Evolutionary conservation across 2,113 vertebrate species (phyloP).

Genomic region (Mobula birostris): DNA sequence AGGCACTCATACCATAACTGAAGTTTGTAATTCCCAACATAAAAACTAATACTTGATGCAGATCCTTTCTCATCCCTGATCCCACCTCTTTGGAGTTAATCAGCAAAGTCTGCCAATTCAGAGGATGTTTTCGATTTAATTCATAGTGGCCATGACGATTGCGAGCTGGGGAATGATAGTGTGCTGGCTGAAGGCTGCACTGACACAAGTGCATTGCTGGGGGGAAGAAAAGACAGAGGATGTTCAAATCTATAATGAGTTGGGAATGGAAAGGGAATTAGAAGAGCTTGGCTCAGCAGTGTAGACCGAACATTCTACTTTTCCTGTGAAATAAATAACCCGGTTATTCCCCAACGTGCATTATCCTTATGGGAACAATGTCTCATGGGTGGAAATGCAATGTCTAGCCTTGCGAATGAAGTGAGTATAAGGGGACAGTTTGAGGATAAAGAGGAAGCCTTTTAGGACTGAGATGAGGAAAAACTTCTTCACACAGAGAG

Average conservation of each 20-base stretch:
- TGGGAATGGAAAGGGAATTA: background rate
- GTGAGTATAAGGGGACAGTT: background rate
- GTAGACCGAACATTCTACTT: background rate
- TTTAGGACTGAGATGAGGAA: too few relatives aligned
- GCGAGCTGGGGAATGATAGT: background rate
- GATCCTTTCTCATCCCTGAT: background rate
- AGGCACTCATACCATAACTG: background rate
- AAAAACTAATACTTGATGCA: background rate
- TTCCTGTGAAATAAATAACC: background rate
- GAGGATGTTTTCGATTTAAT: background rate
- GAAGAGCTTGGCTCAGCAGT: background rate
- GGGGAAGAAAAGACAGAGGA: background rate
- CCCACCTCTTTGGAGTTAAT: background rate
- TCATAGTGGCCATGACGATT: background rate
- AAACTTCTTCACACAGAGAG: too few relatives aligned
- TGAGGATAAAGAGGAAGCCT: too few relatives aligned
- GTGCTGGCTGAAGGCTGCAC: background rate
- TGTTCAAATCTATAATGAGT: background rate
- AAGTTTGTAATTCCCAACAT: background rate
- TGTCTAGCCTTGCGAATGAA: background rate
- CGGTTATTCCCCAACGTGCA: background rate
- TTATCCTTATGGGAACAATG: background rate
- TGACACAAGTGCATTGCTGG: background rate
- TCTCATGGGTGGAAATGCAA: background rate
- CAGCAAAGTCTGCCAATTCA: background rate